These are phyloP conservation scores for Dysdera silvatica DNA, from an alignment of 1,140 invertebrate species.

Conservation along the genomic window DNA sequence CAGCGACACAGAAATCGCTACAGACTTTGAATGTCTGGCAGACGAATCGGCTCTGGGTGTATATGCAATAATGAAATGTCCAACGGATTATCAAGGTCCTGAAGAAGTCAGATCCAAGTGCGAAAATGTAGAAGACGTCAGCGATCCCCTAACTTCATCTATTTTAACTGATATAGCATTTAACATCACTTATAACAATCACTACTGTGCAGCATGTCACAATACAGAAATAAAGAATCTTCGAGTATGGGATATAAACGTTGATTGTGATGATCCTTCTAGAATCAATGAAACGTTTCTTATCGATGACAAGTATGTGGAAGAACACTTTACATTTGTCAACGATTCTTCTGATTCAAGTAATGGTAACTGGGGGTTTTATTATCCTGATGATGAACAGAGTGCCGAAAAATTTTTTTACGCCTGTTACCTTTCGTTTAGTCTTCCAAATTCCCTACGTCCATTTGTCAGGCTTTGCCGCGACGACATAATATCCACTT, in stretches of 20 bases:
- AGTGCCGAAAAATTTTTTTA: too few species aligned
- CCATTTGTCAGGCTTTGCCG: neutral
- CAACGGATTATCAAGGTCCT: neutral
- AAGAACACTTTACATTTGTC: too few species aligned
- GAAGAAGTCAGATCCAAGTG: neutral
- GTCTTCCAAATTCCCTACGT: neutral
- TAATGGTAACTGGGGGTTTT: too few species aligned
- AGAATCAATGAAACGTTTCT: too few species aligned
- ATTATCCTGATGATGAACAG: too few species aligned
- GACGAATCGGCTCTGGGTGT: neutral
- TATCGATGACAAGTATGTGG: too few species aligned
- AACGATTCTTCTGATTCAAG: too few species aligned
- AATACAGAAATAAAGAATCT: too few species aligned
- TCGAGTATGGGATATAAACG: too few species aligned
- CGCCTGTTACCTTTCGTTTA: neutral
- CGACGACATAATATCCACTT: neutral
- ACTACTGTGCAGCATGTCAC: conserved; percentile 53
- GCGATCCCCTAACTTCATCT: conserved; percentile 44
- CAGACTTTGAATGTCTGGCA: neutral
- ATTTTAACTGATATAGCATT: conserved; percentile 45
- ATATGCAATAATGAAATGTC: neutral
- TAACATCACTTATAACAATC: conserved; percentile 50
- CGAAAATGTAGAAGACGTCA: neutral
- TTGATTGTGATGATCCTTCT: too few species aligned
- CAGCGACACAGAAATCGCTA: neutral